Base-by-base conservation (phyloP, 2,797 vertebrate genomes). In the Lophotriccus pileatus region DNA sequence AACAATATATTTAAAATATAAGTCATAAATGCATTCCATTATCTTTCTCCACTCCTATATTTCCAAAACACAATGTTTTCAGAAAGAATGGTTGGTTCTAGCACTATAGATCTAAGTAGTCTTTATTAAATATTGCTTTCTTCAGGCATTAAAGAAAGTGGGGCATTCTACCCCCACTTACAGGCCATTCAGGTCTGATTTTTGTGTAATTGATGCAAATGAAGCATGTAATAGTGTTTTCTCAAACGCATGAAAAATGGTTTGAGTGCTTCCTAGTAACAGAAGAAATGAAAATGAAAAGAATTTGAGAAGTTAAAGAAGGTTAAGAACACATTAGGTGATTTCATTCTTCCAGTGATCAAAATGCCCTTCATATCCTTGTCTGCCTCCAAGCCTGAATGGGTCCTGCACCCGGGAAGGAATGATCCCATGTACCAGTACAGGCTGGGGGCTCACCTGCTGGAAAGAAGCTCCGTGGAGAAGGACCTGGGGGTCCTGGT, bases 201-300 rank as follows among this genome's bases (percentile, higher is more conserved):
- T 94, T 82, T 84, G 34, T 67, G 47, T 84, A 90, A 79, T 56
- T 84, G 91, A 79, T 73, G 49, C 46, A 89, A 93, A 90, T 55
- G 64, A 88, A 86, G 68, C 68, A 82, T 70, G 53, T 79, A 93
- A 90, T 79, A 60, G 32, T 39, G 19, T 78, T 84, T 74, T 89
- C 52, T 84, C 43, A 86, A 87, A 83, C 16, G 20, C n/a, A 47
- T 70, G 47, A 94, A 73, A 70, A 93, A 83, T 1, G 9, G 20
- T 36, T 81, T 85, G 78, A 94, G 53, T 77, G 53, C 34, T 86
- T 83, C 64, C 66, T 56, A 77, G 73, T 50, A 60, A 43, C 4
- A 9, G 5, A 43, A 46, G 18, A 89, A 63, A 87, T 12, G 27
- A 67, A 27, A 87, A 79, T 59, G 5, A 78, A 53, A 32, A 89